A percentile compares a stretch with the other conserved stretches of the same genome.
phyloP scores from a whole-genome alignment of 2,797 vertebrate species.

The Protonibea diacanthus region DNA sequence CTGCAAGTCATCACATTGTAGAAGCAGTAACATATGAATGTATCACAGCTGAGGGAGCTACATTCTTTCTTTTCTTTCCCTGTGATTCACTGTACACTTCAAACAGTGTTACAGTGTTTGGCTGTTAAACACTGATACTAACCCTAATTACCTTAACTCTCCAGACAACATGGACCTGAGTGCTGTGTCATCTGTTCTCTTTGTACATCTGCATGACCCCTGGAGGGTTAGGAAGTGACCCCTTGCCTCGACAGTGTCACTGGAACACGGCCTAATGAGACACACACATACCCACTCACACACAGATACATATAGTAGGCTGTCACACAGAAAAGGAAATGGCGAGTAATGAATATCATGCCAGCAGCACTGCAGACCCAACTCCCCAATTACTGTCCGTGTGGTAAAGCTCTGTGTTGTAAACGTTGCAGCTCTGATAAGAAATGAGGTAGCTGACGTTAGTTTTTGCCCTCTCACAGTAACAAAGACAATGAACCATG shows the following conservation, averaged over 20 bases:
- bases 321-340: conserved; percentile 29
- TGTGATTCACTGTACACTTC: conserved; percentile 26
- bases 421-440: conserved; percentile 35
- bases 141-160: conserved; percentile 72
- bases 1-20: neutral
- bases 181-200: conserved; percentile 71
- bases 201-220: conserved; percentile 60
- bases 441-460: neutral
- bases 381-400: conserved; percentile 61
- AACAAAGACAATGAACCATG: neutral
- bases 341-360: conserved; percentile 60
- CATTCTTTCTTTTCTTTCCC: neutral
- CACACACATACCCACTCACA: conserved; percentile 29
- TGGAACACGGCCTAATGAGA: conserved; percentile 72
- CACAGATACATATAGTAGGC: conserved; percentile 3
- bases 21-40: neutral
- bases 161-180: conserved; percentile 61
- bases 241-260: conserved; percentile 49
- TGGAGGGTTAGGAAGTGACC: conserved; percentile 67
- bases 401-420: conserved; percentile 33
- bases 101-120: conserved; percentile 30
- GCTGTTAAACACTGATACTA: conserved; percentile 69
- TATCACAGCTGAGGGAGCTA: neutral
- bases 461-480: neutral
- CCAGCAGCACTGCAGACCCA: conserved; percentile 29